Conservation (phyloP, 2,113 vertebrate species). For the Alethe diademata region DNA sequence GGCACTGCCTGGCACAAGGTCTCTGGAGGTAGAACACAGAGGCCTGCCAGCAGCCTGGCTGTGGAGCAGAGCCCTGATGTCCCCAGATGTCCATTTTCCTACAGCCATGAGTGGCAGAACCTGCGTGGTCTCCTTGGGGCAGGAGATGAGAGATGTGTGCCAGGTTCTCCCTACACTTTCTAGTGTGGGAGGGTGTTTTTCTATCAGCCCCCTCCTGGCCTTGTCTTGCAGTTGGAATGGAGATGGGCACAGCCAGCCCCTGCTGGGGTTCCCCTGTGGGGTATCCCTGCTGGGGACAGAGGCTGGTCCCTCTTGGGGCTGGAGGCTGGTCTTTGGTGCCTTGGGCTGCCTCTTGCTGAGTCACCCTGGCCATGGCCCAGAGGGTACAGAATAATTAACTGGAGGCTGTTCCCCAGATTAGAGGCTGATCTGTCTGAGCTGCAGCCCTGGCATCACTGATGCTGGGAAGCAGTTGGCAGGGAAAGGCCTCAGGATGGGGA, state of each 20-base stretch:
- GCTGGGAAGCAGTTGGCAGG: constrained; percentile 18
- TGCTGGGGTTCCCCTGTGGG: neutral
- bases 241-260: neutral
- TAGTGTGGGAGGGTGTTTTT: rapidly evolving
- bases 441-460: neutral
- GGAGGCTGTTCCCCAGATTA: constrained; percentile 30
- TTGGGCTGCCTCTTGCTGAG: constrained; percentile 35
- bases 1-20: neutral
- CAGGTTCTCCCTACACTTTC: rapidly evolving
- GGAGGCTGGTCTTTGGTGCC: neutral
- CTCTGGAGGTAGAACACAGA: rapidly evolving
- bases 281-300: neutral
- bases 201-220: neutral
- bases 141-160: neutral
- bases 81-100: neutral
- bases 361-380: constrained; percentile 45
- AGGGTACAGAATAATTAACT: constrained; percentile 23
- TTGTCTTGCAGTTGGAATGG: neutral
- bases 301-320: neutral
- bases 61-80: neutral
- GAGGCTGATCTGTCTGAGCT: constrained; percentile 34
- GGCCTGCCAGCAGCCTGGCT: neutral
- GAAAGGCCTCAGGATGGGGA: neutral
- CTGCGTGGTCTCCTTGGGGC: rapidly evolving
- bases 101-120: neutral